Conservation (phyloP, 2,888 invertebrate species). For the Polylopha cassiicola region DNA sequence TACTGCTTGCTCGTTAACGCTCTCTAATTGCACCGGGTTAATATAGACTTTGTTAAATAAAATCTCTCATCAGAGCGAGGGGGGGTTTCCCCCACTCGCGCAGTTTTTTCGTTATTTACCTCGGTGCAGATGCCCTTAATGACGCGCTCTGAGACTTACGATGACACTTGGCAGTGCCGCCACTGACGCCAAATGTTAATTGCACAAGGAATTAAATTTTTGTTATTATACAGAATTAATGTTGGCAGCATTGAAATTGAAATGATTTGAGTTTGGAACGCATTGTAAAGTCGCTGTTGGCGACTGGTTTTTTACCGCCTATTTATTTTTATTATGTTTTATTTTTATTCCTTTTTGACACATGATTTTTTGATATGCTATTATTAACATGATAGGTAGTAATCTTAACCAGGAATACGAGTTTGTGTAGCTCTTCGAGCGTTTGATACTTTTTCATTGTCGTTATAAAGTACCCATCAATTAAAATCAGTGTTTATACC, state of each 20-base stretch:
- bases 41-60: slow-evolving; percentile 78
- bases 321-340: too few relatives aligned
- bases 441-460: too few relatives aligned
- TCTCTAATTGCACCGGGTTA: slow-evolving; percentile 77
- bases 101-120: slow-evolving; percentile 72
- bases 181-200: slow-evolving; percentile 59
- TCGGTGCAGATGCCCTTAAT: slow-evolving; percentile 75
- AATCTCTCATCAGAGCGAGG: slow-evolving; percentile 69
- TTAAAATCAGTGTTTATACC: too few relatives aligned
- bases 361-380: too few relatives aligned
- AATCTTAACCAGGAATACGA: too few relatives aligned
- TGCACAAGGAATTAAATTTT: slow-evolving; percentile 72
- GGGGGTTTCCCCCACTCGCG: slow-evolving; percentile 30
- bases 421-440: too few relatives aligned
- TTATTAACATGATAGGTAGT: too few relatives aligned
- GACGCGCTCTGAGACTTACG: slow-evolving; percentile 76
- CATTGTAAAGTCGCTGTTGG: too few relatives aligned
- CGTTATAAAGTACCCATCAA: too few relatives aligned
- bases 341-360: too few relatives aligned
- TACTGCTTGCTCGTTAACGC: slow-evolving; percentile 73
- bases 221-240: slow-evolving; percentile 57
- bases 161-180: slow-evolving; percentile 71
- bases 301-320: too few relatives aligned
- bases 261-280: slow-evolving; percentile 34
- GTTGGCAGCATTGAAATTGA: slow-evolving; percentile 32